A percentile compares a stretch with the other conserved stretches of the same genome.
Conservation (phyloP, 2,888 invertebrate genomes). For the Endotricha flammealis region DNA sequence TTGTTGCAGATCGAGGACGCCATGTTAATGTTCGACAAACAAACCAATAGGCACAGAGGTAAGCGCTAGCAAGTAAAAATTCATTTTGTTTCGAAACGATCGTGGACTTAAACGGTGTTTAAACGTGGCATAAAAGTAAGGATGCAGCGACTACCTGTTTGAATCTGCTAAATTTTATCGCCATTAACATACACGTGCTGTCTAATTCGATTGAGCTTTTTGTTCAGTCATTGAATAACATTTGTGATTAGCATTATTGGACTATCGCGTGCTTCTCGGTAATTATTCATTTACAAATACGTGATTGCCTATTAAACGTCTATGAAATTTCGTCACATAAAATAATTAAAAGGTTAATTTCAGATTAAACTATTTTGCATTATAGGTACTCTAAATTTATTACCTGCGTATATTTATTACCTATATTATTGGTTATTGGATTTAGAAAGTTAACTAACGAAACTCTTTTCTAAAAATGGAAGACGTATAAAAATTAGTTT, state of each 20-base stretch:
- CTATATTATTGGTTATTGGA: too few species aligned
- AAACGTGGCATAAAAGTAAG: background rate
- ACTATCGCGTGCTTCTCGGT: constrained; percentile 27
- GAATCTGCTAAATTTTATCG: constrained; percentile 13
- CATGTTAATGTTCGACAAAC: constrained; percentile 99
- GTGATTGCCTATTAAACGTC: constrained; percentile 26
- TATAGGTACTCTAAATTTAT: too few species aligned
- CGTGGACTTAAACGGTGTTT: background rate
- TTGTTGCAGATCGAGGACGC: constrained; percentile 98
- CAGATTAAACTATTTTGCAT: too few species aligned
- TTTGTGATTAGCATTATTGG: constrained; percentile 19
- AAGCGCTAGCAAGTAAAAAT: constrained; percentile 59
- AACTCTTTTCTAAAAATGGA: too few species aligned
- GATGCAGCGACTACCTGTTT: background rate
- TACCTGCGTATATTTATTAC: too few species aligned
- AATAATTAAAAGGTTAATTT: too few species aligned
- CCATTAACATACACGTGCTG: background rate
- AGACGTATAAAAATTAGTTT: too few species aligned
- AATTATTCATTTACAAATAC: constrained; percentile 24
- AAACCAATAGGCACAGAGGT: constrained; percentile 99
- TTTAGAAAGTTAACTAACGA: too few species aligned
- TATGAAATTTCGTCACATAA: too few species aligned
- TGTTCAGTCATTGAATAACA: background rate
- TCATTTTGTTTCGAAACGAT: constrained; percentile 16
- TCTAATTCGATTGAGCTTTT: background rate